Percentiles rank a stretch among this genome's conserved stretches.
Conservation (phyloP, 2,888 invertebrate species). For the Darwinula stevensoni region DNA sequence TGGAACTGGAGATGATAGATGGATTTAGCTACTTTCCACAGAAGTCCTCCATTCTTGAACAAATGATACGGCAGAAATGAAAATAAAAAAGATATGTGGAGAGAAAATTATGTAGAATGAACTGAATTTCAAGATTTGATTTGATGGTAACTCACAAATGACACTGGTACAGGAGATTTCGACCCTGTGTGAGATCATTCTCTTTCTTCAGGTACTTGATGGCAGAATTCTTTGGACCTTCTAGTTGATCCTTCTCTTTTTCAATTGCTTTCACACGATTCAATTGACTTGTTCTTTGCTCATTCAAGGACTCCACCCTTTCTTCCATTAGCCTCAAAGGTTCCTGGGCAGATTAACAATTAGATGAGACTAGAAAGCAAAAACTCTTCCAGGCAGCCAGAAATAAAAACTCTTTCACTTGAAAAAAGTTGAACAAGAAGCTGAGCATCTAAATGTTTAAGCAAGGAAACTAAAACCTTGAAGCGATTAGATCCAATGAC, state of each 20-base stretch:
- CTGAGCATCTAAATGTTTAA: not conserved
- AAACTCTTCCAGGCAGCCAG: too few species aligned
- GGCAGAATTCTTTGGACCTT: slow-evolving; percentile 45
- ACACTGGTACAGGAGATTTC: slow-evolving; percentile 39
- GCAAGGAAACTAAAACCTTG: slow-evolving; percentile 4
- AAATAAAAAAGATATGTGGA: too few species aligned
- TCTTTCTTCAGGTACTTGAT: slow-evolving; percentile 43
- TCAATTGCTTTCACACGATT: slow-evolving; percentile 55
- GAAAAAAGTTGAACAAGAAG: too few species aligned
- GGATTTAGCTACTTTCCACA: too few species aligned
- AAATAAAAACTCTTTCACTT: too few species aligned
- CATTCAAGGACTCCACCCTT: slow-evolving; percentile 38
- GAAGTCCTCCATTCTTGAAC: too few species aligned
- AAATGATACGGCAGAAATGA: too few species aligned
- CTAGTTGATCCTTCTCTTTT: slow-evolving; percentile 43
- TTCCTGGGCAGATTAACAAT: slow-evolving; percentile 20
- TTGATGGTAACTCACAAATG: slow-evolving; percentile 30
- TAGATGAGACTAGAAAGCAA: slow-evolving; percentile 7
- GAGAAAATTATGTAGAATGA: too few species aligned
- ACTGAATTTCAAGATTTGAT: too few species aligned
- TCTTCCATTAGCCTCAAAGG: slow-evolving; percentile 42
- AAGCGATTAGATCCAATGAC: slow-evolving; percentile 50
- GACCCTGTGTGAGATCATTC: slow-evolving; percentile 35
- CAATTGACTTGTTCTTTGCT: slow-evolving; percentile 43
- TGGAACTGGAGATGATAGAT: too few species aligned